Evolutionary conservation across 2,888 invertebrate genomes (phyloP), one percentile per base, ranked within the genome.

Genomic region (Tridacna gigas): DNA sequence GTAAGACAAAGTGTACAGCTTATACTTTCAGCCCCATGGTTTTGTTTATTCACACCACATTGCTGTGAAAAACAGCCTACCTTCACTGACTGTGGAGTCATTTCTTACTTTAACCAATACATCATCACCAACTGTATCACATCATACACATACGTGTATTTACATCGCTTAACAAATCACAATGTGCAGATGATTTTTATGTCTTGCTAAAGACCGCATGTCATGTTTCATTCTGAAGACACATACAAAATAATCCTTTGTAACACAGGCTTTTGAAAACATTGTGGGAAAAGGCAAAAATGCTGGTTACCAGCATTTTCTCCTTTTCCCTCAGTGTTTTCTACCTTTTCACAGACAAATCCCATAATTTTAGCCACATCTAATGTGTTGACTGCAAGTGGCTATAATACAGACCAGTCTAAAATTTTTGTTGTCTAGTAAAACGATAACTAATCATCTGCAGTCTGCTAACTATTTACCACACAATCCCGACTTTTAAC

Each of bases 61-160:
- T 56, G 20, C 56, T 3, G 56, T 56, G 56, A 56, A 15, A 56
- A 56, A 20, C 65, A 47, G 48, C 71, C 71, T 71, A 71, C 71
- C 71, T 71, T 71, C 71, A 71, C 56, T 71, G 48, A 51, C 71
- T 69, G 45, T 45, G 3, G 71, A 22, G 45, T 71, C 71, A 25
- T 48, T 22, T 26, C 47, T 20, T 2, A 51, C 47, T 51, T 71
- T 71, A 22, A 71, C 51, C 48, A 71, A 25, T 12, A 71, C 47
- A 26, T 71, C 71, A 71, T 71, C 71, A 22, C 71, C 71, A 71
- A 71, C 71, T 71, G 71, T 51, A 26, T 71, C 0, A 25, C 26
- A 67, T 63, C 22, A 63, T 22, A 63, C 25, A 56, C 20, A n/a
- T n/a, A n/a, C 56, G 9, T 56, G 20, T 20, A 20, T 56, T 56